Conservation (phyloP, 2,888 invertebrate genomes). For the Ormyrus pomaceus region DNA sequence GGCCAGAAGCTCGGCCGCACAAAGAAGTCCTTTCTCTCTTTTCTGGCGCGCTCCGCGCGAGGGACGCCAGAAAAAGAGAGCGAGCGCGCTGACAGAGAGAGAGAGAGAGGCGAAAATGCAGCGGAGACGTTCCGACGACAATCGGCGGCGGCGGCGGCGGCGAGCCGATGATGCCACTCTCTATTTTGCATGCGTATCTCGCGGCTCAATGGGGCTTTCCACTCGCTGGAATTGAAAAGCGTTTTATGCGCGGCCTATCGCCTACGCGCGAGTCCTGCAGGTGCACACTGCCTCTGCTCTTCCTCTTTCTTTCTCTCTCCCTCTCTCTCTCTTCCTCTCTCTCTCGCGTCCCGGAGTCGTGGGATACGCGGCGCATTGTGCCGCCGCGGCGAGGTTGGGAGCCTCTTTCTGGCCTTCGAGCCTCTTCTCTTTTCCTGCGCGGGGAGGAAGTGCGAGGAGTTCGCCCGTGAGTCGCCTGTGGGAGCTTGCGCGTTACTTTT, state of each 20-base stretch:
- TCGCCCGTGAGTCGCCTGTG: too few relatives aligned
- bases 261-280: constrained; percentile 48
- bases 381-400: background rate
- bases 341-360: too few relatives aligned
- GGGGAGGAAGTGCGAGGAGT: too few relatives aligned
- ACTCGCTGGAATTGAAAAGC: constrained; percentile 71
- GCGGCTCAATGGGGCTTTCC: constrained; percentile 68
- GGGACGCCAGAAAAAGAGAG: background rate
- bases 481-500: too few relatives aligned
- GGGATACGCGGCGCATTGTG: too few relatives aligned
- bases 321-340: background rate
- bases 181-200: constrained; percentile 70
- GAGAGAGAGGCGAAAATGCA: background rate
- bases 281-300: background rate
- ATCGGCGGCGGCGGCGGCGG: background rate
- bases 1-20: constrained; percentile 51
- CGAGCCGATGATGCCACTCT: constrained; percentile 35
- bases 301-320: too few relatives aligned
- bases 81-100: background rate
- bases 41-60: constrained; percentile 7
- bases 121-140: background rate
- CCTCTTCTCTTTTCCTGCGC: too few relatives aligned
- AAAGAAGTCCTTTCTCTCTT: constrained; percentile 65
- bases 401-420: too few relatives aligned
- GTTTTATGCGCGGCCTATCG: constrained; percentile 62